phyloP scores from a whole-genome alignment of 2,113 vertebrate species.

The Ptyas mucosa region DNA sequence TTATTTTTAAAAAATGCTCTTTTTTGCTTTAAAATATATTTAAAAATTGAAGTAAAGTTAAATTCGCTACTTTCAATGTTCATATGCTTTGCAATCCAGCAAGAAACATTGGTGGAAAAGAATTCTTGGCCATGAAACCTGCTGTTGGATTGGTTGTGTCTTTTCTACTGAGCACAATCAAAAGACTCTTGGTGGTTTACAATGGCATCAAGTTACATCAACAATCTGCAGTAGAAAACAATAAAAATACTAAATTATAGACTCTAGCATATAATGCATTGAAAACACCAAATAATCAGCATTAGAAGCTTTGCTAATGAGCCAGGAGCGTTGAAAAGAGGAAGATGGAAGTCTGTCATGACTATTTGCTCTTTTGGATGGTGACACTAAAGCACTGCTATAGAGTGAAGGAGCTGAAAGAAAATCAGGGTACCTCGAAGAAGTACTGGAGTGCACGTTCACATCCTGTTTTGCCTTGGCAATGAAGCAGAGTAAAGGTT shows the following conservation, averaged over 20 bases:
- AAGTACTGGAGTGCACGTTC: background rate
- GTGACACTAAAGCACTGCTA: background rate
- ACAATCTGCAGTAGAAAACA: background rate
- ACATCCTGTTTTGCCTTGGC: background rate
- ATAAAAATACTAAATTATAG: background rate
- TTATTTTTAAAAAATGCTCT: constrained; percentile 27
- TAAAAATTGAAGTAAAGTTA: background rate
- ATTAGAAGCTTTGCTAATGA: background rate
- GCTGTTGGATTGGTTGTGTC: background rate
- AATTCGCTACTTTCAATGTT: background rate
- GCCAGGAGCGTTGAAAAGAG: background rate
- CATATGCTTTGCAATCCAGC: background rate
- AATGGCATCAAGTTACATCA: background rate
- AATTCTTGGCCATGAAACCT: background rate
- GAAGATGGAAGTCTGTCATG: background rate
- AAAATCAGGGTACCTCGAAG: background rate
- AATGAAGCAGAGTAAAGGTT: background rate
- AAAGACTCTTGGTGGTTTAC: background rate
- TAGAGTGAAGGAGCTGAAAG: background rate
- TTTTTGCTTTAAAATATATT: background rate
- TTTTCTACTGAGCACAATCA: background rate
- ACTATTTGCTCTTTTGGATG: background rate
- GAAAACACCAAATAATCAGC: background rate
- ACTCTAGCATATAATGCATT: background rate
- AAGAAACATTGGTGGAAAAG: background rate